phyloP scores from a whole-genome alignment of 2,888 invertebrate species.

The Amaurobius ferox region DNA sequence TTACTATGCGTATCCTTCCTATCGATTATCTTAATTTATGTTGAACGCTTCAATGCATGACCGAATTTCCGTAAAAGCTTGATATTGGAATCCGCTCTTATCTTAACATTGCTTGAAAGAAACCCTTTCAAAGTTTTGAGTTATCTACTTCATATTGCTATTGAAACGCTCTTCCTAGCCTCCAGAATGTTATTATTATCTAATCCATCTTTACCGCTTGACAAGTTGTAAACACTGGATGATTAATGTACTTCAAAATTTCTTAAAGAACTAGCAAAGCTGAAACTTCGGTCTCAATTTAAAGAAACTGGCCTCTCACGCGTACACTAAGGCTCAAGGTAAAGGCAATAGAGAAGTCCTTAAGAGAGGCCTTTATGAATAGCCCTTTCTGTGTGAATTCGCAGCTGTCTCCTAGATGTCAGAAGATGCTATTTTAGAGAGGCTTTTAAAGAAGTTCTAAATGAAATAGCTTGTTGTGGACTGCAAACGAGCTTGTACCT shows the following conservation, averaged over 20 bases:
- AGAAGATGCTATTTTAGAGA: slow-evolving; percentile 6
- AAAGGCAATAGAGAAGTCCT: slow-evolving; percentile 20
- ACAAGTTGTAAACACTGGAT: slow-evolving; percentile 52
- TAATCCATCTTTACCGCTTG: slow-evolving; percentile 60
- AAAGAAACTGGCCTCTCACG: slow-evolving; percentile 12
- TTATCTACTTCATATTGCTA: not conserved
- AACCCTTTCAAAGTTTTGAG: not conserved
- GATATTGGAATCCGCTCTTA: not conserved
- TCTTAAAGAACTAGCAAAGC: slow-evolving; percentile 45
- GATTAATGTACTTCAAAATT: slow-evolving; percentile 49
- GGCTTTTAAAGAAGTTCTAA: slow-evolving; percentile 1
- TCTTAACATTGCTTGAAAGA: not conserved
- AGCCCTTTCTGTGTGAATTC: not conserved
- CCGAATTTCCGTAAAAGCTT: not conserved
- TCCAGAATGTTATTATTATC: slow-evolving; percentile 43
- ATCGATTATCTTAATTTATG: not conserved
- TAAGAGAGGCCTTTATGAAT: not conserved
- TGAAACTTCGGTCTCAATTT: slow-evolving; percentile 22
- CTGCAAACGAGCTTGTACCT: not conserved
- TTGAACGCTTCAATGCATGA: not conserved
- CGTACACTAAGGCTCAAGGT: slow-evolving; percentile 29
- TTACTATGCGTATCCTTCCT: not conserved
- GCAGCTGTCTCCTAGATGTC: slow-evolving; percentile 15
- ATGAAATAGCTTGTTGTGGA: slow-evolving; percentile 12
- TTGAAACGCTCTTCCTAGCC: not conserved